Base-by-base conservation (phyloP, 2,113 vertebrate species). In the Anser brachyrhynchus region DNA sequence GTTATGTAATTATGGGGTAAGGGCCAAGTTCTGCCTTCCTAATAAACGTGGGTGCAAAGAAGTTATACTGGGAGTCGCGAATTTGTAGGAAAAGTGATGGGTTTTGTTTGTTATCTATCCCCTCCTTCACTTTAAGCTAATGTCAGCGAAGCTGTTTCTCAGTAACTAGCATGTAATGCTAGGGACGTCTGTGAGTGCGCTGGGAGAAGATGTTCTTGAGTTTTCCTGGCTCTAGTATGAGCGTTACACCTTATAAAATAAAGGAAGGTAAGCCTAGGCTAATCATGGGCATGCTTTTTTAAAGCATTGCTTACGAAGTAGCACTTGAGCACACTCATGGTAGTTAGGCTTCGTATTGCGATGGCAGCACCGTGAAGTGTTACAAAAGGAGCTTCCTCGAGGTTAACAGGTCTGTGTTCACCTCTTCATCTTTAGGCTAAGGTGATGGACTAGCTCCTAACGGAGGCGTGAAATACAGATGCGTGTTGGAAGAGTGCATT, bases 1-100 rank as follows among this genome's bases (percentile, higher is more conserved):
- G 8, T 95, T 94, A 84, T 90, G 20, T 95, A 91, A 92, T 93
- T 89, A 28, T 0, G 17, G 73, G 43, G 2, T 23, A 44, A 87
- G 23, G 35, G 70, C 25, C 61, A 44, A 73, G 51, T 62, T 7
- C 7, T 21, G 9, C 31, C 2, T 54, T 87, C 73, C 29, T 12
- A 2, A 6, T 10, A 33, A 70, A 15, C 2, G 19, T 3, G 39
- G 10, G 14, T 4, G 70, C 2, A 71, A 17, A 65, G 62, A 76
- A 61, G n/a, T 35, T 5, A 3, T 4, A 3, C 3, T 22, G 67
- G 13, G 54, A 54, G 9, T 15, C 18, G 2, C 10, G 5, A 3
- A 10, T 58, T 22, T 55, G 49, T n/a, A 21, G 73, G 5, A 69
- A 93, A 83, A 43, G 33, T 37, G 41, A n/a, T 75, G 37, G 37